Base-by-base conservation (phyloP, 1,140 invertebrate species). In the Euura lappo region DNA sequence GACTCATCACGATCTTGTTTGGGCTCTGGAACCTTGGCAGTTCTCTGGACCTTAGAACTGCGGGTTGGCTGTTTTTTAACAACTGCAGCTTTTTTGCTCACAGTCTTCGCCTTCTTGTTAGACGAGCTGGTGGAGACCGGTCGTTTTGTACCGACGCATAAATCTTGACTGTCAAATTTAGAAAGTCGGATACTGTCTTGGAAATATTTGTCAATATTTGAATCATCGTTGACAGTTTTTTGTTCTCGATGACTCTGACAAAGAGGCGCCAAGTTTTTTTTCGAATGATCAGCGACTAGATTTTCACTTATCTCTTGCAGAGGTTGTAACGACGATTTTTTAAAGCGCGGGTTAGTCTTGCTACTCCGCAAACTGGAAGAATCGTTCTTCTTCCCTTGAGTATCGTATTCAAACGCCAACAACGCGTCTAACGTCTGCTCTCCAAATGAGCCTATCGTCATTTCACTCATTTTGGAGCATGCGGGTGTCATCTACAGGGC, bases 141-240 rank as follows among this genome's bases (percentile, higher is more conserved):
- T 45, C 68, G 28, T 28, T 8, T 28, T 13, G 65, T 8, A 43
- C 6, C 69, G 10, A 11, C 42, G 73, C 68, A 60, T 71, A 46
- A 13, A 51, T 10, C 44, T 75, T 8, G 2, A 46, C 71, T 6
- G 44, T 10, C 5, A 65, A 69, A 42, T 44, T 74, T 28, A 5
- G 72, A 76, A 28, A 69, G 6, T 28, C 67, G 43, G 42, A 66
- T 43, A 65, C 6, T 72, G 4, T 77, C 71, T 68, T 76, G 67
- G 43, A 80, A 77, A 72, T 80, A 79, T 73, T 77, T 76, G 8
- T 47, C 71, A 7, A 79, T 51, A 60, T 81, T 73, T 65, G 69
- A 77, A 7, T 70, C 44, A 45, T 78, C 72, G n/a, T 74, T 60
- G 0, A n/a, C 13, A 8, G 13, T n/a, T n/a, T 11, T 11, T 60